Evolutionary conservation across 2,888 invertebrate species (phyloP).

Genomic region (Gastracanthus pulcherrimus): DNA sequence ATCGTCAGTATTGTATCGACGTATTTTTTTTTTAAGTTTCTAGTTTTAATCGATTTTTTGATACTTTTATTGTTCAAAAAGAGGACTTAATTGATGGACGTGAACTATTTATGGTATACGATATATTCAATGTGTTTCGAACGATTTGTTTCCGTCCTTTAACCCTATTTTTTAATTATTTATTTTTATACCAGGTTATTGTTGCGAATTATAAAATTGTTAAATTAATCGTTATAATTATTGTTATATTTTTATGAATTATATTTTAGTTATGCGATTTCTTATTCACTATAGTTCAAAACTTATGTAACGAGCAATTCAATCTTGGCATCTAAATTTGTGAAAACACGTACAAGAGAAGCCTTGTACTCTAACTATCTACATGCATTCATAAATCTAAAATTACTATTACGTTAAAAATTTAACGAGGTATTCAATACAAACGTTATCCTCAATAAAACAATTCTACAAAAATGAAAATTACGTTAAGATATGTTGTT

Average conservation of each 20-base stretch:
- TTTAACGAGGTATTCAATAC: no score
- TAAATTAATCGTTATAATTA: no score
- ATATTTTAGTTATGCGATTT: no score
- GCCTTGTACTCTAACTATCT: neutral
- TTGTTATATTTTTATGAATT: no score
- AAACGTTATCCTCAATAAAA: no score
- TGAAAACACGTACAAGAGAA: neutral
- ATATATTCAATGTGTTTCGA: no score
- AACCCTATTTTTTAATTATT: neutral
- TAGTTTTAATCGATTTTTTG: neutral
- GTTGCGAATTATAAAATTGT: no score
- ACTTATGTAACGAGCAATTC: neutral
- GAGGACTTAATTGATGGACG: no score
- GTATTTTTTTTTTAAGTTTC: neutral
- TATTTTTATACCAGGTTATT: neutral
- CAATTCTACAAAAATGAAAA: no score
- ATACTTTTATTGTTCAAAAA: neutral
- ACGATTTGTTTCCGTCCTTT: no score
- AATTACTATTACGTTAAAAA: neutral
- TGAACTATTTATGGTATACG: no score
- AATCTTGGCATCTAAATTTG: neutral
- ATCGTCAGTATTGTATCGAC: neutral
- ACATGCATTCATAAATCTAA: neutral
- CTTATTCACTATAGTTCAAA: neutral
- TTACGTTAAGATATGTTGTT: no score